phyloP scores from a whole-genome alignment of 1,140 invertebrate species.

The Marisa cornuarietis region DNA sequence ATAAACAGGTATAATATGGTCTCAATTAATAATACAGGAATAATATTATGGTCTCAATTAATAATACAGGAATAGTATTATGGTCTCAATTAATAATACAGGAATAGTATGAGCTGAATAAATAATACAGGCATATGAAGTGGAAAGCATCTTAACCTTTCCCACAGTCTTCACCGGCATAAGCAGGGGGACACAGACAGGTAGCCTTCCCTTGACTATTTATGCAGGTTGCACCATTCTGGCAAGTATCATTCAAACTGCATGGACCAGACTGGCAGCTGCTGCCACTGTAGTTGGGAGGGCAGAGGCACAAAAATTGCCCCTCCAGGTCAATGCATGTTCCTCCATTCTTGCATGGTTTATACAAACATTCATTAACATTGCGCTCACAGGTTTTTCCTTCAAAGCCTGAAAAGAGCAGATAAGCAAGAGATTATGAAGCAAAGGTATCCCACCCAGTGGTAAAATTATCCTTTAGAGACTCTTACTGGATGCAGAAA shows the following conservation, averaged over 20 bases:
- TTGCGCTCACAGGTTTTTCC: constrained; percentile 57
- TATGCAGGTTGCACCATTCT: constrained; percentile 88
- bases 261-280: constrained; percentile 75
- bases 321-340: constrained; percentile 45
- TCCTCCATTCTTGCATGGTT: constrained; percentile 53
- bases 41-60: too few species aligned
- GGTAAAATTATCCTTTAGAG: too few species aligned
- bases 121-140: too few species aligned
- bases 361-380: constrained; percentile 40
- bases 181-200: constrained; percentile 85
- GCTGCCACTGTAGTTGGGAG: constrained; percentile 32
- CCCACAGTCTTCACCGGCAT: constrained; percentile 81
- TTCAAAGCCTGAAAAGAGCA: constrained; percentile 38
- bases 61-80: too few species aligned
- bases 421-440: not conserved
- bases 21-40: too few species aligned
- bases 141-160: constrained; percentile 34
- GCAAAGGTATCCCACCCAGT: too few species aligned
- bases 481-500: too few species aligned
- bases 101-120: too few species aligned
- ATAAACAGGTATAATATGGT: too few species aligned
- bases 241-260: constrained; percentile 68
- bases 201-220: constrained; percentile 90
- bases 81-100: too few species aligned
- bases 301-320: constrained; percentile 35